phyloP scores from a whole-genome alignment of 2,797 vertebrate species.

The Parauchenoglanis punctatus region DNA sequence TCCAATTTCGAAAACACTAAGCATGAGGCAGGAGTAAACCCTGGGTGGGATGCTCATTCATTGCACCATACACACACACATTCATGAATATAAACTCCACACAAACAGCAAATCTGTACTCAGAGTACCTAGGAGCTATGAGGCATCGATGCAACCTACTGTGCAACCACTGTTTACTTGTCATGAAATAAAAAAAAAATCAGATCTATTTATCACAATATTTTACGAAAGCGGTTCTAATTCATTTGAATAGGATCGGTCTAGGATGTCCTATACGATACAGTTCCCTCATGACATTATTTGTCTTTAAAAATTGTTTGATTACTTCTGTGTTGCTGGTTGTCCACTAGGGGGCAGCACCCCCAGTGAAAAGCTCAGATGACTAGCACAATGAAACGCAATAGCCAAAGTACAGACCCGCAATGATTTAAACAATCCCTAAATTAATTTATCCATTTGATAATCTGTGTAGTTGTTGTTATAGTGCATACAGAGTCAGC shows the following conservation, averaged over 20 bases:
- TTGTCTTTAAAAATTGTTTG: neutral
- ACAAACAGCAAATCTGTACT: neutral
- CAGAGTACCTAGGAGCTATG: neutral
- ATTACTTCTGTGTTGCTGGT: neutral
- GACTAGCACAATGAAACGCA: neutral
- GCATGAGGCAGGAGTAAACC: neutral
- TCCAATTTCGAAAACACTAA: neutral
- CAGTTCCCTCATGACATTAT: neutral
- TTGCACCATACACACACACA: neutral
- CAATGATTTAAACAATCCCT: neutral
- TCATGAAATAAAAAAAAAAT: neutral
- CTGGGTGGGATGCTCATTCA: neutral
- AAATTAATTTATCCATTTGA: neutral
- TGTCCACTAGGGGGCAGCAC: neutral
- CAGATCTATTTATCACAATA: neutral
- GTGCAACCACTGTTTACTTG: neutral
- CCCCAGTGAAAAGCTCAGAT: neutral
- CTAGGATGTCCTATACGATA: neutral
- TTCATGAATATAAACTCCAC: neutral
- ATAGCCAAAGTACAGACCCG: neutral
- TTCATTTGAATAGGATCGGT: neutral
- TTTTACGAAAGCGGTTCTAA: neutral
- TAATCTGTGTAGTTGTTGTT: neutral
- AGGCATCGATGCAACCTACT: neutral
- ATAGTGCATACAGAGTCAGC: neutral